Percentiles rank a stretch among this genome's conserved stretches.
Evolutionary conservation across 2,113 vertebrate species (phyloP).

Genomic region (Ammodytes dubius): DNA sequence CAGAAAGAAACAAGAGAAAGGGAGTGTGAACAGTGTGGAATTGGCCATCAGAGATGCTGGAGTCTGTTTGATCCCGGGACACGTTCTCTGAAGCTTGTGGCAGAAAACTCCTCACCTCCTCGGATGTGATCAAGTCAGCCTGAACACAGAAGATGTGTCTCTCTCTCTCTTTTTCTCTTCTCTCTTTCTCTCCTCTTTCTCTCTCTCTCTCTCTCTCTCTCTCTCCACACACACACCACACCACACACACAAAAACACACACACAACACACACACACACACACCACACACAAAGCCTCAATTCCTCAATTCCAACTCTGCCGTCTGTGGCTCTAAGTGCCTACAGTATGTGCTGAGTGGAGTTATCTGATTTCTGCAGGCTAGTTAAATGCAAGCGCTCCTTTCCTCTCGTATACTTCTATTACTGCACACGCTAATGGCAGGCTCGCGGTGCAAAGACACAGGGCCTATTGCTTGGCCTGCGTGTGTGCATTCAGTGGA

Average conservation of each 20-base stretch:
- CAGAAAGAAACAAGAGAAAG: not conserved
- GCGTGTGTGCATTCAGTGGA: not conserved
- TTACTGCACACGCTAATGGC: slow-evolving; percentile 56
- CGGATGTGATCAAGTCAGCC: slow-evolving; percentile 18
- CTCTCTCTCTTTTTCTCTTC: slow-evolving; percentile 35
- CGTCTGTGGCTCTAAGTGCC: slow-evolving; percentile 61
- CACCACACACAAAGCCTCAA: too few relatives aligned
- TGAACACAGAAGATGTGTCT: slow-evolving; percentile 23
- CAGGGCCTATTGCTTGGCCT: slow-evolving; percentile 1
- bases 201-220: not conserved
- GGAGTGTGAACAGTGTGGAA: not conserved
- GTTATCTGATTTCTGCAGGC: slow-evolving; percentile 74
- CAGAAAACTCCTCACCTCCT: slow-evolving; percentile 4
- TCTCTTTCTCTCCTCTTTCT: slow-evolving; percentile 13
- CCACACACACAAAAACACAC: too few relatives aligned
- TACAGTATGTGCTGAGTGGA: slow-evolving; percentile 73
- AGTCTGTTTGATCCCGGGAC: slow-evolving; percentile 13
- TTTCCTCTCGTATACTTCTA: slow-evolving; percentile 35
- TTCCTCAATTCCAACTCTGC: slow-evolving; percentile 13
- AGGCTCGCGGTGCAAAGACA: slow-evolving; percentile 19
- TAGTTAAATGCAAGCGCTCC: slow-evolving; percentile 68
- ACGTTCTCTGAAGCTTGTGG: not conserved
- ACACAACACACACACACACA: not conserved
- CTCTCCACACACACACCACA: not conserved
- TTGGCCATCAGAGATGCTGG: not conserved